Evolutionary conservation across 2,797 vertebrate species (phyloP).

Genomic region (Xerus rutilus): DNA sequence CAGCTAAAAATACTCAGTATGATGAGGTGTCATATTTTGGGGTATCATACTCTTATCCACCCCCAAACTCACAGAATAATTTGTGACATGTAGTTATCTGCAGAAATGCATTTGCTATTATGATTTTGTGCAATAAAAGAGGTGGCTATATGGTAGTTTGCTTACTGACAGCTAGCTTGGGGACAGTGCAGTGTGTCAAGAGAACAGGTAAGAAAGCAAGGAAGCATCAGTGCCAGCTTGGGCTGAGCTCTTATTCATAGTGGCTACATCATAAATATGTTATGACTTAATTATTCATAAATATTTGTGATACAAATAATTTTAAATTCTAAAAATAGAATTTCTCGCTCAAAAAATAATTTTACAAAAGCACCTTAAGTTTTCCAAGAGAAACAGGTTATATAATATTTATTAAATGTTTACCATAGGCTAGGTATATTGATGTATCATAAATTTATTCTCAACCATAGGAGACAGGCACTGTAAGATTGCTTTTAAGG

Average conservation of each 20-base stretch:
- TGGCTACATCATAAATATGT: neutral
- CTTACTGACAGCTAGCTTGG: neutral
- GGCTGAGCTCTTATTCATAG: neutral
- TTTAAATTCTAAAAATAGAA: slow-evolving; percentile 41
- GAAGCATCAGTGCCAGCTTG: neutral
- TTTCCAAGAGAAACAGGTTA: neutral
- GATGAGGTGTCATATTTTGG: neutral
- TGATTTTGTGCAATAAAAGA: neutral
- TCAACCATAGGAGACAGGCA: neutral
- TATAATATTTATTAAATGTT: neutral
- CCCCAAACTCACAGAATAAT: neutral
- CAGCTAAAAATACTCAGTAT: neutral
- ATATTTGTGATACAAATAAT: slow-evolving; percentile 12
- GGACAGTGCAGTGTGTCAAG: neutral
- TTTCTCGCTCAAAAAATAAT: neutral
- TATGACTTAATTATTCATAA: slow-evolving; percentile 21
- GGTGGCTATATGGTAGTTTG: neutral
- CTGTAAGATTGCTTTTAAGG: slow-evolving; percentile 59
- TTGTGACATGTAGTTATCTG: neutral
- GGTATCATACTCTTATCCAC: neutral
- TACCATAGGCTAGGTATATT: neutral
- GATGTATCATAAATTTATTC: neutral
- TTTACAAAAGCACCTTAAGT: neutral
- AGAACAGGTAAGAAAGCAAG: neutral
- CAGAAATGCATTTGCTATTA: neutral